Conservation (phyloP, 2,888 invertebrate genomes). For the Lamproptera curius region DNA sequence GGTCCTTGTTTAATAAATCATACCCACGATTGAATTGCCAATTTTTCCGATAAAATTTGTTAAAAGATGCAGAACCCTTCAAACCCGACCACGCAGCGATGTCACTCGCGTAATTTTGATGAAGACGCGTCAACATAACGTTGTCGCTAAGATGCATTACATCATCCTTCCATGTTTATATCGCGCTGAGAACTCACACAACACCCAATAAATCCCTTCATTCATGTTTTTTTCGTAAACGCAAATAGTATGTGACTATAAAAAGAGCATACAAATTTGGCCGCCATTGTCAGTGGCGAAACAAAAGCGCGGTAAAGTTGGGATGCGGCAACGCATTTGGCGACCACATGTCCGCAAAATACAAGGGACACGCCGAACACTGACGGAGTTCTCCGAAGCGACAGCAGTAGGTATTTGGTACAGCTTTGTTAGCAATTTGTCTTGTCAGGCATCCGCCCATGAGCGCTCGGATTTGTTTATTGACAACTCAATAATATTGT, state of each 20-base stretch:
- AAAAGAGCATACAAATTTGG: slow-evolving; percentile 43
- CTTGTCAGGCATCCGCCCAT: slow-evolving; percentile 8
- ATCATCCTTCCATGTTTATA: slow-evolving; percentile 22
- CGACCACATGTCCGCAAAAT: slow-evolving; percentile 59
- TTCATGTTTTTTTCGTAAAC: slow-evolving; percentile 37
- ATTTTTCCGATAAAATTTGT: too few species aligned
- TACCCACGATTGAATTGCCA: too few species aligned
- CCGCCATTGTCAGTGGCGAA: slow-evolving; percentile 38
- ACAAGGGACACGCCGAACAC: slow-evolving; percentile 35
- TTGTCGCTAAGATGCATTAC: too few species aligned
- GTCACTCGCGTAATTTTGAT: neutral
- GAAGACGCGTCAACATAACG: neutral
- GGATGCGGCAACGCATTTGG: slow-evolving; percentile 56
- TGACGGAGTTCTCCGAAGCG: slow-evolving; percentile 41
- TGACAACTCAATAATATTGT: neutral
- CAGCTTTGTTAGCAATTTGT: slow-evolving; percentile 29
- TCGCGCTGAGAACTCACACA: slow-evolving; percentile 27
- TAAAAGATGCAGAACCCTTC: too few species aligned
- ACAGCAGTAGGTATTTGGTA: slow-evolving; percentile 25
- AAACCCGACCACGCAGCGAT: neutral
- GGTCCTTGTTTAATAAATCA: too few species aligned
- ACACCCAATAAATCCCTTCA: slow-evolving; percentile 34
- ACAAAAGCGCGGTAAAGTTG: slow-evolving; percentile 30
- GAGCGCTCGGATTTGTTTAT: neutral
- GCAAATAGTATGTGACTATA: slow-evolving; percentile 38